Evolutionary conservation across 37 sponge, comb jelly and placozoan genomes (phyloP).

Genomic region (Eunapius fragilis): DNA sequence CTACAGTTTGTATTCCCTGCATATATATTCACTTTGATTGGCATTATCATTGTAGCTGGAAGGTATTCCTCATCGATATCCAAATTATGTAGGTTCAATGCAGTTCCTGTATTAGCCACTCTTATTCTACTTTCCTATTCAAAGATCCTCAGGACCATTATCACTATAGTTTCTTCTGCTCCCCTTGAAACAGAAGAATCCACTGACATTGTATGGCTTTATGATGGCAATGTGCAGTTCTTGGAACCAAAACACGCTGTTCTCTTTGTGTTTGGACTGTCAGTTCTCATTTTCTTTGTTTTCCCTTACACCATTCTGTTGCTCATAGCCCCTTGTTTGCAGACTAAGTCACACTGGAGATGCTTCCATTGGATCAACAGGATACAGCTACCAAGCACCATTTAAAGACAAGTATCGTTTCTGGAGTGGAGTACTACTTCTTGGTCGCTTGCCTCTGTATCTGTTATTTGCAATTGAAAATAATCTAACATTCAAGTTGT

Average conservation of each 20-base stretch:
- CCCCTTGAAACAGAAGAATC: not conserved
- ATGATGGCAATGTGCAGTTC: conserved; percentile 3
- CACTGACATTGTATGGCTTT: not conserved
- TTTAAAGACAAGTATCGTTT: conserved; percentile 12
- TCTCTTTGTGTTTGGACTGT: not conserved
- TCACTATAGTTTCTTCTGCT: not conserved
- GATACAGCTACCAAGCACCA: not conserved
- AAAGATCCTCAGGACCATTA: conserved; percentile 16
- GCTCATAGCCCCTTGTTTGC: not conserved
- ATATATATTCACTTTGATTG: conserved; percentile 13
- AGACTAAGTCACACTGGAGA: conserved; percentile 1
- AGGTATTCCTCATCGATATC: conserved; percentile 4
- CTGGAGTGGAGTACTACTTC: conserved; percentile 9
- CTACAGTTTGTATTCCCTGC: conserved; percentile 45
- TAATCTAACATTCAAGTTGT: not conserved
- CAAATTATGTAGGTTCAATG: conserved; percentile 12
- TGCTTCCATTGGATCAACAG: not conserved
- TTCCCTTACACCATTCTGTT: not conserved
- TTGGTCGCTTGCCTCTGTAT: not conserved
- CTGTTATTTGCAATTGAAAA: not conserved
- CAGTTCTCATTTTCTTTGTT: not conserved
- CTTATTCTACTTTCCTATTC: conserved; percentile 26
- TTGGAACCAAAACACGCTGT: not conserved
- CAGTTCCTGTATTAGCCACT: conserved; percentile 26
- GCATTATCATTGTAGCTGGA: not conserved